Percentiles rank a stretch among this genome's conserved stretches.
phyloP scores from a whole-genome alignment of 2,113 vertebrate species.

The Pelusios castaneus region DNA sequence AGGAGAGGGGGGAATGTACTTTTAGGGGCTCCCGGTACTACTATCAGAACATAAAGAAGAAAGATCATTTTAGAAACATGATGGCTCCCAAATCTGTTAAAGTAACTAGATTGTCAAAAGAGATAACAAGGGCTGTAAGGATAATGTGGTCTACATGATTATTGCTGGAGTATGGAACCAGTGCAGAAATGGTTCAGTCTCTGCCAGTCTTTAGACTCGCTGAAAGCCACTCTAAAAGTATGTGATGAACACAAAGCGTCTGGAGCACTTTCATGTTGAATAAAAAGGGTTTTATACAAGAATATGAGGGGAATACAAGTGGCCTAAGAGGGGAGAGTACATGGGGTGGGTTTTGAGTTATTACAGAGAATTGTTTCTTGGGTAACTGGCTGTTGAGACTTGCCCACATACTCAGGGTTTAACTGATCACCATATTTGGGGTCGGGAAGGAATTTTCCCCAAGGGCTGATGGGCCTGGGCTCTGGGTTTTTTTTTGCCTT shows the following conservation, averaged over 20 bases:
- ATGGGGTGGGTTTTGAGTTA: too few relatives aligned
- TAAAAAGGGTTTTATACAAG: neutral
- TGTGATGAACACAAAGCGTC: neutral
- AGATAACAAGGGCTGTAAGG: slow-evolving; percentile 11
- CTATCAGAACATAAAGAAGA: neutral
- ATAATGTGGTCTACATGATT: neutral
- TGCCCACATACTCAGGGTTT: too few relatives aligned
- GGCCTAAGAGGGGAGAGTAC: too few relatives aligned
- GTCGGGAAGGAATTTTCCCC: too few relatives aligned
- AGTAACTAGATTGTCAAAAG: slow-evolving; percentile 12
- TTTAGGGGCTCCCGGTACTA: neutral
- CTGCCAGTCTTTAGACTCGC: neutral
- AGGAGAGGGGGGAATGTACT: neutral
- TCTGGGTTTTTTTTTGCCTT: too few relatives aligned
- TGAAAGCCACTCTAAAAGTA: neutral
- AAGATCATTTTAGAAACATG: slow-evolving; percentile 8
- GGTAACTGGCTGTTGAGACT: too few relatives aligned
- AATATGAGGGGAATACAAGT: too few relatives aligned
- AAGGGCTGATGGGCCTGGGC: too few relatives aligned
- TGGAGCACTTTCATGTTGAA: neutral
- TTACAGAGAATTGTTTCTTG: too few relatives aligned
- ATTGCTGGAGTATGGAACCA: neutral
- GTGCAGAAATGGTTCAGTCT: neutral
- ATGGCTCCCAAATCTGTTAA: neutral
- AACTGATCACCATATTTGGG: too few relatives aligned